Evolutionary conservation across 2,797 vertebrate genomes (phyloP).

Genomic region (Trachurus trachurus): DNA sequence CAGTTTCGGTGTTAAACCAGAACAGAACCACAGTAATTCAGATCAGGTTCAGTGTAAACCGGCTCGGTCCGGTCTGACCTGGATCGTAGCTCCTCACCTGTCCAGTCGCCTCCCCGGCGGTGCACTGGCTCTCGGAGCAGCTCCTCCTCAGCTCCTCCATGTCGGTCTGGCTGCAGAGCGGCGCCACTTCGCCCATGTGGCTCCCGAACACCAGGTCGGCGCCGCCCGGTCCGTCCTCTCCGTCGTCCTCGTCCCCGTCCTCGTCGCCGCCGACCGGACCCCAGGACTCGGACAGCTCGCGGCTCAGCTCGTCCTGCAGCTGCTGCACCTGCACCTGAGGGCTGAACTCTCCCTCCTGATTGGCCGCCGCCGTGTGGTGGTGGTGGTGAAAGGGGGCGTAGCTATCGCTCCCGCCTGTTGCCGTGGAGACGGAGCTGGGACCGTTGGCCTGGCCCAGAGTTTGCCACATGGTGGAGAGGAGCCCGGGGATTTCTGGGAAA

Average conservation of each 20-base stretch:
- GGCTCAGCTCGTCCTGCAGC: constrained; percentile 49
- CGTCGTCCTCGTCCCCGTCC: constrained; percentile 5
- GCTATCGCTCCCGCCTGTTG: constrained; percentile 21
- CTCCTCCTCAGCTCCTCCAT: constrained; percentile 65
- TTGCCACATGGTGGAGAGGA: constrained; percentile 80
- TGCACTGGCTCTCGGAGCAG: constrained; percentile 53
- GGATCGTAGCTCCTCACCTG: constrained; percentile 35
- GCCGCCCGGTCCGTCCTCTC: constrained; percentile 5
- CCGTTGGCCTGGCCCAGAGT: constrained; percentile 62
- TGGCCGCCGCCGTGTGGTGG: neutral
- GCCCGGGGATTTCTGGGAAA: constrained; percentile 73
- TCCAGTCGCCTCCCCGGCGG: neutral
- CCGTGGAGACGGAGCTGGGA: constrained; percentile 29
- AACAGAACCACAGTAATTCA: no score
- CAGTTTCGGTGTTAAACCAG: no score
- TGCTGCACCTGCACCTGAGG: constrained; percentile 39
- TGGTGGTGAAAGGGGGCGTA: constrained; percentile 34
- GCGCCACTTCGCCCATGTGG: constrained; percentile 55
- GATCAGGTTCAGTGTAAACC: neutral
- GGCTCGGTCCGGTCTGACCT: neutral
- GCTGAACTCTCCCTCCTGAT: constrained; percentile 55
- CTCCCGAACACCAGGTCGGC: constrained; percentile 45
- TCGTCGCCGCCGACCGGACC: constrained; percentile 35
- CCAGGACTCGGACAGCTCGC: constrained; percentile 49
- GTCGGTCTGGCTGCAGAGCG: constrained; percentile 61